A percentile compares a stretch with the other conserved stretches of the same genome.
These are phyloP conservation scores for Sarcophaga peregrina DNA, from an alignment of 1,140 invertebrate species.

Conservation along the genomic window DNA sequence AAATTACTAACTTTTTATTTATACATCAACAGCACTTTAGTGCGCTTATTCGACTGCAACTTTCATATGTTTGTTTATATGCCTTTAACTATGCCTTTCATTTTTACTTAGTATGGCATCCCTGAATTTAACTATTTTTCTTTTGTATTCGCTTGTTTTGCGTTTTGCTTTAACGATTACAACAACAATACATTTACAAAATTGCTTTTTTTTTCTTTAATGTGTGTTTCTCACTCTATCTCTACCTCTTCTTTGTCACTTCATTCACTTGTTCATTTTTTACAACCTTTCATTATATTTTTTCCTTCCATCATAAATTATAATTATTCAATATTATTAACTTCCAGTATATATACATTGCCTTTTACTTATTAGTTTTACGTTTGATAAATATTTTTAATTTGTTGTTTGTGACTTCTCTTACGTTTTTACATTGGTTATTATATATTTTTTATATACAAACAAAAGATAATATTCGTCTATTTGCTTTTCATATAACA, in stretches of 20 bases:
- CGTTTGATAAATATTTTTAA: too few relatives aligned
- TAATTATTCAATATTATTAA: background rate
- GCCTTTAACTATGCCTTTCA: too few relatives aligned
- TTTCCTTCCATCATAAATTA: background rate
- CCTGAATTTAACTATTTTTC: conserved; percentile 20
- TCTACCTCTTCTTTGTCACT: conserved; percentile 8
- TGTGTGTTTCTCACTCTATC: background rate
- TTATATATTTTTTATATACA: conserved; percentile 23
- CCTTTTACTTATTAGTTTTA: background rate
- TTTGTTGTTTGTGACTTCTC: too few relatives aligned
- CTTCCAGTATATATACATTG: background rate
- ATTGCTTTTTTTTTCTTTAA: background rate
- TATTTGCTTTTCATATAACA: conserved; percentile 26
- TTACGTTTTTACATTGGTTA: background rate
- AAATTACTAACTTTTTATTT: too few relatives aligned
- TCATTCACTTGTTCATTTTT: conserved; percentile 24
- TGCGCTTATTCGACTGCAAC: too few relatives aligned
- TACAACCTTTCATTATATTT: conserved; percentile 22
- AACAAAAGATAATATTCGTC: conserved; percentile 13
- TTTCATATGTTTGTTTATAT: too few relatives aligned
- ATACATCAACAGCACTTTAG: too few relatives aligned
- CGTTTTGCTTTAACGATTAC: conserved; percentile 38
- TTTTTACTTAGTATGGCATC: conserved; percentile 15
- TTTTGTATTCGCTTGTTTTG: conserved; percentile 41
- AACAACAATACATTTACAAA: conserved; percentile 31